Evolutionary conservation across 2,888 invertebrate genomes (phyloP), one percentile per base, ranked within the genome.

Genomic region (Cremastinae sp.): DNA sequence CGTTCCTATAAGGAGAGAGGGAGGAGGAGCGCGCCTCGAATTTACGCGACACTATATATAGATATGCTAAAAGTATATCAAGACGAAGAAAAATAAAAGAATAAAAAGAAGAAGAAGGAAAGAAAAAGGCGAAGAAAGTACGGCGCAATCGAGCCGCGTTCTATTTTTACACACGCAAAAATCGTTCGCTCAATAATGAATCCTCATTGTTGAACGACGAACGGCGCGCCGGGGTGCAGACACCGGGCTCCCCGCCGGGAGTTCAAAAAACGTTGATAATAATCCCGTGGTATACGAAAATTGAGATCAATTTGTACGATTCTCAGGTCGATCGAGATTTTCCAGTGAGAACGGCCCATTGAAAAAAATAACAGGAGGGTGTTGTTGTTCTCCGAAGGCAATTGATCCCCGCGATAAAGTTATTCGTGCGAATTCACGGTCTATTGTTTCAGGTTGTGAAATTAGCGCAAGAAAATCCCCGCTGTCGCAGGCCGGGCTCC

Each of bases 401-500:
- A 10, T 18, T 20, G 28, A 47, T 47, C 22, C 16, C 36, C 8
- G 38, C 56, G 58, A 56, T 51, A 20, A 28, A 61, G 9, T 59
- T 43, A 20, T 16, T 16, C 16, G 28, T n/a, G 9, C 28, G 28
- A 10, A 61, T 10, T 47, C 59, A 9, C 58, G 28, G 12, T 38
- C 45, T 18, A 41, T 58, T 9, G 36, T 18, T 51, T 34, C 10
- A 5, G 2, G 22, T 54, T 61, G 49, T 49, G 64, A 58, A 71
- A 71, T 58, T 56, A 9, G 36, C 56, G 16, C 16, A 10, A 56
- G 68, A 28, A 68, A 75, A 72, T 72, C 16, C 36, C 51, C 34
- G 62, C 45, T 36, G 62, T 62, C 49, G 43, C 70, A 54, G 61
- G 70, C 62, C n/a, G 7, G 49, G 20, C 16, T 34, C n/a, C 12